A percentile compares a stretch with the other conserved stretches of the same genome.
Evolutionary conservation across 2,113 vertebrate species (phyloP).

Genomic region (Addax nasomaculatus): DNA sequence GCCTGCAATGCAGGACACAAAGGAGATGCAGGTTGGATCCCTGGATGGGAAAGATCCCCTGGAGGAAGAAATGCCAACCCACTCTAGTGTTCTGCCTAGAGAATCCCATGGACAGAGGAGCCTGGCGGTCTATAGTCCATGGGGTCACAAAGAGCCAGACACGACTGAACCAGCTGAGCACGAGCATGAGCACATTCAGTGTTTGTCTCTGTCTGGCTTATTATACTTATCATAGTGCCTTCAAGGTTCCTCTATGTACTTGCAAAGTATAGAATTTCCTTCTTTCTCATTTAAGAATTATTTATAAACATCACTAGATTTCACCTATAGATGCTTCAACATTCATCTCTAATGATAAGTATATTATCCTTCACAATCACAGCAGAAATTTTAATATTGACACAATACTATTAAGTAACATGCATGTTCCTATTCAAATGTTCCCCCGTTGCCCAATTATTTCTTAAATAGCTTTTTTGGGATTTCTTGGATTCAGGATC

Average conservation of each 20-base stretch:
- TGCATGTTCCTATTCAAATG: neutral
- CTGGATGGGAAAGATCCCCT: neutral
- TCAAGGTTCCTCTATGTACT: neutral
- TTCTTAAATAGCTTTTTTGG: neutral
- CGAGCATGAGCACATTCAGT: neutral
- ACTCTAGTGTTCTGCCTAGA: neutral
- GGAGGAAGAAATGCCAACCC: neutral
- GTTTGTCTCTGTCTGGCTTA: neutral
- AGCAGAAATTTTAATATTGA: neutral
- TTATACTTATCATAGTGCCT: neutral
- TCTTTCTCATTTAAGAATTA: neutral
- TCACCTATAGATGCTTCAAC: neutral
- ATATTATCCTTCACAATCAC: neutral
- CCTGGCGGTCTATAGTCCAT: neutral
- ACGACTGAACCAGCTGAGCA: neutral
- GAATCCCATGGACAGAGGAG: neutral
- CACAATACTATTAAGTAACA: neutral
- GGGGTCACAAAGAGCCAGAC: neutral
- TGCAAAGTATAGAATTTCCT: neutral
- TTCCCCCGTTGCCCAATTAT: neutral
- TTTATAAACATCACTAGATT: neutral
- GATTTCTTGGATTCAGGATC: neutral
- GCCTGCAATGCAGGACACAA: neutral
- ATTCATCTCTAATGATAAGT: neutral
- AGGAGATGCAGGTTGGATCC: neutral